phyloP scores from a whole-genome alignment of 2,888 invertebrate species.

The Busseola fusca region DNA sequence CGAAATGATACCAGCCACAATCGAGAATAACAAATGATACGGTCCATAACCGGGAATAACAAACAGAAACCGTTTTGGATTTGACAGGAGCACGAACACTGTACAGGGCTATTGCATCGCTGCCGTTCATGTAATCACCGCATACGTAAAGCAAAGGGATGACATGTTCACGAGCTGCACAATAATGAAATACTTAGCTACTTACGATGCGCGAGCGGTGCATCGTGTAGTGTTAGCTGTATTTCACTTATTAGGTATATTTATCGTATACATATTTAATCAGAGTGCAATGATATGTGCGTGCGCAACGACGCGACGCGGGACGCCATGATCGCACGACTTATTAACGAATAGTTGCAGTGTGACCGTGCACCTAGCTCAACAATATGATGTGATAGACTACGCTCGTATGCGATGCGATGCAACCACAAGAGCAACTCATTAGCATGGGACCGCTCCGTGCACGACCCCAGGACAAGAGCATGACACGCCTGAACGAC shows the following conservation, averaged over 20 bases:
- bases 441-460: background rate
- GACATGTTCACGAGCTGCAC: background rate
- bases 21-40: background rate
- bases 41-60: background rate
- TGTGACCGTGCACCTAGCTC: background rate
- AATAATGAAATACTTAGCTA: background rate
- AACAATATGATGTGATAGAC: background rate
- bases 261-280: background rate
- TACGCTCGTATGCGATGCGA: background rate
- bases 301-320: background rate
- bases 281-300: background rate
- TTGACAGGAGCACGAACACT: too few species aligned
- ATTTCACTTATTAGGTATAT: background rate
- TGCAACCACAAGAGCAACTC: background rate
- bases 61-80: background rate
- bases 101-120: background rate
- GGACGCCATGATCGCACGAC: background rate
- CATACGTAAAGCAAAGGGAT: background rate
- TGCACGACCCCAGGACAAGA: background rate
- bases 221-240: background rate
- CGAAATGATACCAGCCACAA: background rate
- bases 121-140: constrained; percentile 1
- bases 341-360: background rate
- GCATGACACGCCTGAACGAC: constrained; percentile 7
- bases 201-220: background rate